phyloP scores from a whole-genome alignment of 2,113 vertebrate species.

The Casuarius casuarius region DNA sequence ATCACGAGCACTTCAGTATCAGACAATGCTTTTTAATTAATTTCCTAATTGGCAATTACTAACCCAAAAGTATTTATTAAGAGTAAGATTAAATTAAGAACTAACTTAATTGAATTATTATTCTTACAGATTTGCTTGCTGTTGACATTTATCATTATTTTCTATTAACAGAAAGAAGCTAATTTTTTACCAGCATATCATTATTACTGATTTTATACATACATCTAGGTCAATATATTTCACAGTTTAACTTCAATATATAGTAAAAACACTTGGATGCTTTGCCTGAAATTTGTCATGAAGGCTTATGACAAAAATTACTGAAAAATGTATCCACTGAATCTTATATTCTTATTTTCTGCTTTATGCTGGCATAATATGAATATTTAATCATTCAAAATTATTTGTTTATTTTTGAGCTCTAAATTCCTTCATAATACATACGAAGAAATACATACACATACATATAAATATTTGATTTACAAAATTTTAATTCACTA shows the following conservation, averaged over 20 bases:
- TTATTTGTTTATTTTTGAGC: not conserved
- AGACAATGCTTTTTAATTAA: conserved; percentile 16
- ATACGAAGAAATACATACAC: not conserved
- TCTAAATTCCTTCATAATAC: not conserved
- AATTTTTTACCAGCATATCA: not conserved
- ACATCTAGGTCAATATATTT: not conserved
- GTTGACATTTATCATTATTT: conserved; percentile 16
- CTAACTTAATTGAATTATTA: conserved; percentile 40
- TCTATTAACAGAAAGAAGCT: not conserved
- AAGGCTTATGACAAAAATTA: not conserved
- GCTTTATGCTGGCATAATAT: not conserved
- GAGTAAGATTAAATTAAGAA: conserved; percentile 32
- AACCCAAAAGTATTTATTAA: conserved; percentile 19
- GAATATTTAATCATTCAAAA: not conserved
- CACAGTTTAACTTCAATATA: not conserved
- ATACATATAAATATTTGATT: not conserved
- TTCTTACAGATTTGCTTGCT: not conserved
- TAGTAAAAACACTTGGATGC: not conserved
- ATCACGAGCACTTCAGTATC: not conserved
- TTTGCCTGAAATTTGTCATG: not conserved
- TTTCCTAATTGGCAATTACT: conserved; percentile 43
- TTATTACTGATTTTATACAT: not conserved
- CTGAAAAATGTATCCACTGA: not conserved
- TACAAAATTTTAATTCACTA: not conserved
- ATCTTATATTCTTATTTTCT: not conserved